Conservation (phyloP, 1,140 invertebrate genomes). For the Drosophila nigrodunni region DNA sequence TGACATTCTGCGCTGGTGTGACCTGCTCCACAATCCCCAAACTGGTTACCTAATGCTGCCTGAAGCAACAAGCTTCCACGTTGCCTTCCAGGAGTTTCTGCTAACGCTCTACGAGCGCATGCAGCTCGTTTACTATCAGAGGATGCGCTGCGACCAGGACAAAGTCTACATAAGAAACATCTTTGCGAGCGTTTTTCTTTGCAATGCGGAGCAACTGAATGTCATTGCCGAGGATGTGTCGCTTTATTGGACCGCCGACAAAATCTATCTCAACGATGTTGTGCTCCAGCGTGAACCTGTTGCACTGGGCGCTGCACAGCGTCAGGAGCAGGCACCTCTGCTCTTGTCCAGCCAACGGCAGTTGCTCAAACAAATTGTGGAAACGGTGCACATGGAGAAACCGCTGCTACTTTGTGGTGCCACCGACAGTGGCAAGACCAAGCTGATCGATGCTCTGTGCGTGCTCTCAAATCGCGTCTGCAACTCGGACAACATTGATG, state of each 20-base stretch:
- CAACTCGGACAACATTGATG: constrained; percentile 81
- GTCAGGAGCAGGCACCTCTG: constrained; percentile 59
- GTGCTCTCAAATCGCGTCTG: constrained; percentile 72
- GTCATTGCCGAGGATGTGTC: constrained; percentile 72
- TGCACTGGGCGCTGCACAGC: constrained; percentile 24
- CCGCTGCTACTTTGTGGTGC: constrained; percentile 77
- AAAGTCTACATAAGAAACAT: constrained; percentile 72
- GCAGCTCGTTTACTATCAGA: constrained; percentile 83
- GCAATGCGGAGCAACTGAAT: constrained; percentile 70
- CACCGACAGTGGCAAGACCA: constrained; percentile 82
- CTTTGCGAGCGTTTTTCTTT: constrained; percentile 70
- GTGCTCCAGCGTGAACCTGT: constrained; percentile 56
- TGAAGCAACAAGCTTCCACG: background rate
- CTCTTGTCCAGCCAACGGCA: constrained; percentile 71
- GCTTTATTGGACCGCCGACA: constrained; percentile 78
- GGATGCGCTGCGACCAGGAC: constrained; percentile 82
- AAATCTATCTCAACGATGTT: constrained; percentile 79
- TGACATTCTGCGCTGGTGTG: constrained; percentile 97
- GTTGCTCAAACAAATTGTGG: constrained; percentile 75
- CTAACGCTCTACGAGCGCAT: constrained; percentile 79
- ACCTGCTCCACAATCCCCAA: constrained; percentile 84
- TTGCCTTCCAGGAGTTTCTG: constrained; percentile 66
- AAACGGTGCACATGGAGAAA: constrained; percentile 80
- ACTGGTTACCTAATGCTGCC: constrained; percentile 64
- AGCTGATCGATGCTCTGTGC: constrained; percentile 77